Conservation (phyloP, 2,797 vertebrate genomes). For the Gambelia wislizenii region DNA sequence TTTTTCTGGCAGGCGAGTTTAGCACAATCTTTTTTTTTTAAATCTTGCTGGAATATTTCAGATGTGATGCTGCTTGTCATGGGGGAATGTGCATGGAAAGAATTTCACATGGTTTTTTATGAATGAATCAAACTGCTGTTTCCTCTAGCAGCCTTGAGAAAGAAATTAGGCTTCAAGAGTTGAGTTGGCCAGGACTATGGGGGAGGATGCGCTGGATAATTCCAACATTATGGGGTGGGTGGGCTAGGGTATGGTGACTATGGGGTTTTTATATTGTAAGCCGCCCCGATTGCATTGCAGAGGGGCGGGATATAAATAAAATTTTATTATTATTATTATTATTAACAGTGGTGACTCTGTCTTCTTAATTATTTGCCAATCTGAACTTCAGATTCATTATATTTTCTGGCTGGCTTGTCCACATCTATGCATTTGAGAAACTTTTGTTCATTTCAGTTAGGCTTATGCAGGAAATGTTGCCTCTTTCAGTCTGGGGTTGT, state of each 20-base stretch:
- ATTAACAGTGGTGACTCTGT: background rate
- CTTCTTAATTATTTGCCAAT: background rate
- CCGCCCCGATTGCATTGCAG: too few species aligned
- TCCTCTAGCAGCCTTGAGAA: background rate
- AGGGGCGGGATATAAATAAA: too few species aligned
- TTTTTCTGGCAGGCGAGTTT: background rate
- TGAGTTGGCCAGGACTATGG: background rate
- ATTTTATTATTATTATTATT: too few species aligned
- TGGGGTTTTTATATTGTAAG: too few species aligned
- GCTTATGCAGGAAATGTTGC: too few species aligned
- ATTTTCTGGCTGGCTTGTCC: background rate
- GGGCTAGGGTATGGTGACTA: too few species aligned
- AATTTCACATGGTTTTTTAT: conserved; percentile 3
- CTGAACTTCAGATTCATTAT: background rate
- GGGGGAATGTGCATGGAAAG: background rate
- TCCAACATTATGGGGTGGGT: too few species aligned
- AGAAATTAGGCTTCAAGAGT: background rate
- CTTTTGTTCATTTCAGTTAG: background rate
- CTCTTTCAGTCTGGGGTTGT: background rate
- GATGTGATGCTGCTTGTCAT: background rate
- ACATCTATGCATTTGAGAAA: too few species aligned
- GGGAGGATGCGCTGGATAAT: too few species aligned
- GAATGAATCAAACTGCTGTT: background rate
- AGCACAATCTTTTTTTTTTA: background rate
- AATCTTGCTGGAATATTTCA: background rate